Percentiles rank a stretch among this genome's conserved stretches.
Conservation (phyloP, 2,113 vertebrate genomes). For the Indicator indicator region DNA sequence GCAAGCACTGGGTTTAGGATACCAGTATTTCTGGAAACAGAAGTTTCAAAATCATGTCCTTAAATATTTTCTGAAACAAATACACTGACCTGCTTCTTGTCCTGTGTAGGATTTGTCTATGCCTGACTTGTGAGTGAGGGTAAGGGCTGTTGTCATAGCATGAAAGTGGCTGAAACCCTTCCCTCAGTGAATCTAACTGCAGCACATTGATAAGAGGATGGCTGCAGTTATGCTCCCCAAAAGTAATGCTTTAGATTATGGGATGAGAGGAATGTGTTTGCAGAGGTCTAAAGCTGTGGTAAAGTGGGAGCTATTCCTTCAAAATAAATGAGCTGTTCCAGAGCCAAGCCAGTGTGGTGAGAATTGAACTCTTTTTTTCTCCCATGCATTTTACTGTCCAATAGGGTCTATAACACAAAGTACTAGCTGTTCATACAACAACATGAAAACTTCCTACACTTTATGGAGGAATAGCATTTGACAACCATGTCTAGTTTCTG, state of each 20-base stretch:
- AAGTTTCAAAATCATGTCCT: not conserved
- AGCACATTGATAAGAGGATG: not conserved
- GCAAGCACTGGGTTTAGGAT: not conserved
- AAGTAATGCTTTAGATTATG: not conserved
- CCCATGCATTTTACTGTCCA: not conserved
- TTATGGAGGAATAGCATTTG: not conserved
- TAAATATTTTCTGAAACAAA: constrained; percentile 10
- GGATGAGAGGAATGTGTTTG: not conserved
- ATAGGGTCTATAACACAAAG: not conserved
- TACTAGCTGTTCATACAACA: not conserved
- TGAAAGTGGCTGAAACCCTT: not conserved
- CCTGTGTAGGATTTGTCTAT: not conserved
- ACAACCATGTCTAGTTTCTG: not conserved
- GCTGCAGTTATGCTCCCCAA: not conserved
- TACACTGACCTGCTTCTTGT: not conserved
- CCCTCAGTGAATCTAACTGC: not conserved
- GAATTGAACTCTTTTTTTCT: not conserved
- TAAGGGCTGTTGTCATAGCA: not conserved
- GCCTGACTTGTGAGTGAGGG: constrained; percentile 8
- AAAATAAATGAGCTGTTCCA: not conserved
- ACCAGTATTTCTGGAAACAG: not conserved
- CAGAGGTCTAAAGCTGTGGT: not conserved
- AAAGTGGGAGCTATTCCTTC: not conserved
- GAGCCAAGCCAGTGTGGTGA: not conserved
- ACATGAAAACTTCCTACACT: not conserved